Conservation (phyloP, 2,797 vertebrate genomes). For the Denticeps clupeoides region DNA sequence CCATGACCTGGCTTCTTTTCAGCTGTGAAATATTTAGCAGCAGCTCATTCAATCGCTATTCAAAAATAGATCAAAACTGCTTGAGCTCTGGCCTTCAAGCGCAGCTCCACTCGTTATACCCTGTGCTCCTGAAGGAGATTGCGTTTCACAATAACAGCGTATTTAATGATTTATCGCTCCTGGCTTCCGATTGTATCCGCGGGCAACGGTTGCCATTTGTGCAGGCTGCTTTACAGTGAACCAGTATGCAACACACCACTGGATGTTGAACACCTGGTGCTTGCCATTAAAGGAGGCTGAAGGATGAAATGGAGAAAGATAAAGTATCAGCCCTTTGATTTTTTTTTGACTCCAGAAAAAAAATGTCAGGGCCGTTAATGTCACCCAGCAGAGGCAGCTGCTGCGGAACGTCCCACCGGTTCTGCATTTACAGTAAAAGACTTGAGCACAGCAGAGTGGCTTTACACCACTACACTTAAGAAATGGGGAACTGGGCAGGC, state of each 20-base stretch:
- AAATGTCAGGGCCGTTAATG: no score
- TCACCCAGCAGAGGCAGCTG: no score
- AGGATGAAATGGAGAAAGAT: no score
- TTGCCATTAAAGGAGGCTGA: neutral
- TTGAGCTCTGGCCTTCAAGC: slow-evolving; percentile 24
- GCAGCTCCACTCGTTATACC: slow-evolving; percentile 18
- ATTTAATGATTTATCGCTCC: slow-evolving; percentile 31
- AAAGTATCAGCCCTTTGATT: no score
- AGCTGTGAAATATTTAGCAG: slow-evolving; percentile 39
- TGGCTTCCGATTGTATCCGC: slow-evolving; percentile 9
- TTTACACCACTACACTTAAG: no score
- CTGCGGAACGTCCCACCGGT: no score
- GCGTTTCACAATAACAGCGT: slow-evolving; percentile 34
- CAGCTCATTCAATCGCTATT: slow-evolving; percentile 38
- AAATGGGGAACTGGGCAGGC: no score
- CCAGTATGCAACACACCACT: slow-evolving; percentile 5
- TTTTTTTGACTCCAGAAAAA: no score
- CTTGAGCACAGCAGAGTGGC: no score
- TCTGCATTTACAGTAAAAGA: no score
- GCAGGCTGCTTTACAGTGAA: neutral
- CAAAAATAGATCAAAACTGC: slow-evolving; percentile 31
- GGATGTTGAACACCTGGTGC: slow-evolving; percentile 16
- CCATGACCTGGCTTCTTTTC: slow-evolving; percentile 30
- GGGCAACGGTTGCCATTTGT: slow-evolving; percentile 1
- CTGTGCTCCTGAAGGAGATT: slow-evolving; percentile 18